phyloP scores from a whole-genome alignment of 2,888 invertebrate species.

The Ennomos fuscantarius region DNA sequence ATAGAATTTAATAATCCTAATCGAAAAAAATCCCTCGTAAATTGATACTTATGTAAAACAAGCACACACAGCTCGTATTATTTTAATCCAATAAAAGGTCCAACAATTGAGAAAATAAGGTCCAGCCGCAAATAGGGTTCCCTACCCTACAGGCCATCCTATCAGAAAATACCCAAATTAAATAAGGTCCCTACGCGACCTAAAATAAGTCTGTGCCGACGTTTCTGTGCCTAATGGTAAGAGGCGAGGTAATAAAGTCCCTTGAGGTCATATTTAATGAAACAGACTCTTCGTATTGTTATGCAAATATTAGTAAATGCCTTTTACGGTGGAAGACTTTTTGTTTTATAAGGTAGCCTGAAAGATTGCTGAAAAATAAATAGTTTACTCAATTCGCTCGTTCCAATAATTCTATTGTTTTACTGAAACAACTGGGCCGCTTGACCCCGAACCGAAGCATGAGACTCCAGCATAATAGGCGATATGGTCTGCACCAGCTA shows the following conservation, averaged over 20 bases:
- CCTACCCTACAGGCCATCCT: slow-evolving; percentile 11
- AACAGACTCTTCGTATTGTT: slow-evolving; percentile 34
- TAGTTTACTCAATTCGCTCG: too few species aligned
- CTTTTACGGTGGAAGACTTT: slow-evolving; percentile 3
- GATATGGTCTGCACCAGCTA: too few species aligned
- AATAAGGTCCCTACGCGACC: slow-evolving; percentile 2
- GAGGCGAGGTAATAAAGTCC: slow-evolving; percentile 18
- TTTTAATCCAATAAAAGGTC: slow-evolving; percentile 4
- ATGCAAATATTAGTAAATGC: slow-evolving; percentile 34
- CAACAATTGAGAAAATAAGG: slow-evolving; percentile 10
- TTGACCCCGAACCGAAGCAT: too few species aligned
- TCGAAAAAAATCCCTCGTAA: too few species aligned
- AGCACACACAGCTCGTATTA: neutral
- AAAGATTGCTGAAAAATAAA: neutral
- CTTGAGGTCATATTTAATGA: slow-evolving; percentile 36
- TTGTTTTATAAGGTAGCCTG: neutral
- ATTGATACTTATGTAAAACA: too few species aligned
- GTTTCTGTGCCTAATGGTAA: slow-evolving; percentile 26
- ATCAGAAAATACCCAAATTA: slow-evolving; percentile 13
- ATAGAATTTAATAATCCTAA: too few species aligned
- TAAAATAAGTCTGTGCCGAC: slow-evolving; percentile 19
- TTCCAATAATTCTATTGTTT: too few species aligned
- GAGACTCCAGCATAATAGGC: too few species aligned
- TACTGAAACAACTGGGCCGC: too few species aligned
- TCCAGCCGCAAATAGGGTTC: slow-evolving; percentile 4